phyloP scores from a whole-genome alignment of 2,888 invertebrate species.

The Apotomis turbidana region DNA sequence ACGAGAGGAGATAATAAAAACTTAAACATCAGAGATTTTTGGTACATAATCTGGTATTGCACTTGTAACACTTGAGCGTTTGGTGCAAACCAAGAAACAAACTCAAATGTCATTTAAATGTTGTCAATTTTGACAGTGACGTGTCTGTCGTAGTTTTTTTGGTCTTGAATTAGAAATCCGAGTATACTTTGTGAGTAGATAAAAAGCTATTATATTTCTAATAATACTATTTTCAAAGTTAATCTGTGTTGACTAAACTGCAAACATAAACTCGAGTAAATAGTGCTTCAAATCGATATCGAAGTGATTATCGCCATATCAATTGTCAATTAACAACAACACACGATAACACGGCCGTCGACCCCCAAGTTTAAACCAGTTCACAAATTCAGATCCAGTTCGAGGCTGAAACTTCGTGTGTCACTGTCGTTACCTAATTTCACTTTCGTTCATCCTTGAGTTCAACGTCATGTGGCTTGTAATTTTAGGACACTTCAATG shows the following conservation, averaged over 20 bases:
- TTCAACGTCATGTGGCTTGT: neutral
- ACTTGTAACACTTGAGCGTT: too few species aligned
- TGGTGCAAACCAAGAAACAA: too few species aligned
- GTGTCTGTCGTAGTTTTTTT: too few species aligned
- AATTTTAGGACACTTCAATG: neutral
- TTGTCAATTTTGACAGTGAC: too few species aligned
- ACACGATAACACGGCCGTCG: constrained; percentile 16
- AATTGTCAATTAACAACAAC: constrained; percentile 32
- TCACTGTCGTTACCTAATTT: neutral
- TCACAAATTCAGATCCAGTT: constrained; percentile 17
- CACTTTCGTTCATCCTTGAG: constrained; percentile 5
- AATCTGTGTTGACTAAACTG: neutral
- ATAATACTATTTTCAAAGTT: neutral
- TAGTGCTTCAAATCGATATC: constrained; percentile 10
- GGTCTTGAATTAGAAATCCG: too few species aligned
- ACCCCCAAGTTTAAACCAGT: constrained; percentile 32
- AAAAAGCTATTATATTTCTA: too few species aligned
- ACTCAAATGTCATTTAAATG: too few species aligned
- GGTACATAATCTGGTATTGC: too few species aligned
- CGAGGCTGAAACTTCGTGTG: constrained; percentile 5
- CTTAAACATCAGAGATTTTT: too few species aligned
- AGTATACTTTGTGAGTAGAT: too few species aligned
- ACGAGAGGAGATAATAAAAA: too few species aligned
- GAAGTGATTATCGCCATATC: constrained; percentile 20
- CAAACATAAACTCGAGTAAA: neutral